Conservation (phyloP, 2,113 vertebrate genomes). For the Brachionichthys hirsutus region DNA sequence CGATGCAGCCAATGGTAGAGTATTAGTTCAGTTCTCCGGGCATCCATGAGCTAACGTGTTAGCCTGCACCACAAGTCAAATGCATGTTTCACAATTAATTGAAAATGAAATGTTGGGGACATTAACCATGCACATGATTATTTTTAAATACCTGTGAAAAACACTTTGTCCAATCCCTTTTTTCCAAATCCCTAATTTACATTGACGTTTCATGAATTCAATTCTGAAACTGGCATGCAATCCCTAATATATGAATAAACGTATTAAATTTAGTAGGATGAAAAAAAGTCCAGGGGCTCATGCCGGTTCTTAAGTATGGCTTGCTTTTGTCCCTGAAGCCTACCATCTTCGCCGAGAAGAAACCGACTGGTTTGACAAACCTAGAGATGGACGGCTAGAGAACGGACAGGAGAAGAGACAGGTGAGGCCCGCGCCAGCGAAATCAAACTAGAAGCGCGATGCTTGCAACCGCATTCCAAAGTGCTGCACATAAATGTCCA, state of each 20-base stretch:
- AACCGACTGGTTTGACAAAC: conserved; percentile 99
- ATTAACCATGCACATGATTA: conserved; percentile 6
- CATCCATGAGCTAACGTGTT: conserved; percentile 50
- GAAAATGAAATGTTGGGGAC: conserved; percentile 49
- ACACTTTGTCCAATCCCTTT: background rate
- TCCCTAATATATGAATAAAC: conserved; percentile 1
- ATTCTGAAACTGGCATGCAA: background rate
- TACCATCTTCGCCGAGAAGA: conserved; percentile 95
- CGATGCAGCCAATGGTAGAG: conserved; percentile 79
- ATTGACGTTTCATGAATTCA: background rate
- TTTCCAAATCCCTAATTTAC: background rate
- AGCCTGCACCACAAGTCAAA: conserved; percentile 46
- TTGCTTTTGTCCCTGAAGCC: conserved; percentile 86
- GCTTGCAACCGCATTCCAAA: conserved; percentile 1
- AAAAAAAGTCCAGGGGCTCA: conserved; percentile 35
- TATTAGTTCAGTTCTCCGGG: conserved; percentile 69
- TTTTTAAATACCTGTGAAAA: conserved; percentile 12
- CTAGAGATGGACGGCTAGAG: conserved; percentile 87
- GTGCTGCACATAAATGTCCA: conserved; percentile 1
- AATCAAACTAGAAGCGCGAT: conserved; percentile 3
- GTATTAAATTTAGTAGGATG: background rate
- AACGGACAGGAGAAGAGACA: conserved; percentile 91
- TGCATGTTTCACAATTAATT: conserved; percentile 39
- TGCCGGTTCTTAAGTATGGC: conserved; percentile 73
- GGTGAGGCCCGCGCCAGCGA: conserved; percentile 49